Percentiles rank a stretch among this genome's conserved stretches.
These are phyloP conservation scores for Bos javanicus DNA, from an alignment of 2,113 vertebrate species.

Conservation along the genomic window DNA sequence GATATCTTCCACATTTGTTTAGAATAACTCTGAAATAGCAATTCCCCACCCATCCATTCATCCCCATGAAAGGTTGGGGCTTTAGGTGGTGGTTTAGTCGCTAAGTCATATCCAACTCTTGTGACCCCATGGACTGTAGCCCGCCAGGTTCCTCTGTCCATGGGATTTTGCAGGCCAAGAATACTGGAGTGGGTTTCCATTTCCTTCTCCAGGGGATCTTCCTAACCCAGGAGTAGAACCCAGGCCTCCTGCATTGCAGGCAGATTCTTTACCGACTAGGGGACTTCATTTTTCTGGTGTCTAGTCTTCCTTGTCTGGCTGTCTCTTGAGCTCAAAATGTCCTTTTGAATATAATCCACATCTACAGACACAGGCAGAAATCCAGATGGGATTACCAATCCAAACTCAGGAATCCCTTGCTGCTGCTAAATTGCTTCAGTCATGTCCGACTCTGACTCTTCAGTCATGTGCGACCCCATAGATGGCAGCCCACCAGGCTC, in stretches of 20 bases:
- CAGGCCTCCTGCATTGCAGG: not conserved
- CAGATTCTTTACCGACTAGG: not conserved
- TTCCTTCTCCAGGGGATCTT: not conserved
- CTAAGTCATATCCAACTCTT: rapidly evolving
- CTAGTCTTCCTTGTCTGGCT: not conserved
- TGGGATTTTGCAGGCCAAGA: not conserved
- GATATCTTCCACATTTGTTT: not conserved
- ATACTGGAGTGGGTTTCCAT: not conserved
- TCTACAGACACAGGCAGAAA: not conserved
- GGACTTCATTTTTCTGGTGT: not conserved
- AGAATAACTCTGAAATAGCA: not conserved
- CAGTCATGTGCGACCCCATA: too few relatives aligned
- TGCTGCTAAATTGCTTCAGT: too few relatives aligned
- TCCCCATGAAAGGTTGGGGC: not conserved
- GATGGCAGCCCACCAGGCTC: too few relatives aligned
- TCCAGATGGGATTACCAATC: not conserved
- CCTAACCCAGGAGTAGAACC: not conserved
- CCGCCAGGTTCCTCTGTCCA: not conserved
- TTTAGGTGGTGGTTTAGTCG: not conserved
- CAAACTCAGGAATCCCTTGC: slow-evolving; percentile 8
- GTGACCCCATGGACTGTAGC: not conserved
- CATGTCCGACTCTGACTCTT: too few relatives aligned
- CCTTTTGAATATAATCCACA: not conserved
- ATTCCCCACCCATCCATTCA: not conserved
- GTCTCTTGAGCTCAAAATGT: not conserved